Evolutionary conservation across 64 coral and sea anemone species (phyloP).

Genomic region (Stichodactyla helianthus): DNA sequence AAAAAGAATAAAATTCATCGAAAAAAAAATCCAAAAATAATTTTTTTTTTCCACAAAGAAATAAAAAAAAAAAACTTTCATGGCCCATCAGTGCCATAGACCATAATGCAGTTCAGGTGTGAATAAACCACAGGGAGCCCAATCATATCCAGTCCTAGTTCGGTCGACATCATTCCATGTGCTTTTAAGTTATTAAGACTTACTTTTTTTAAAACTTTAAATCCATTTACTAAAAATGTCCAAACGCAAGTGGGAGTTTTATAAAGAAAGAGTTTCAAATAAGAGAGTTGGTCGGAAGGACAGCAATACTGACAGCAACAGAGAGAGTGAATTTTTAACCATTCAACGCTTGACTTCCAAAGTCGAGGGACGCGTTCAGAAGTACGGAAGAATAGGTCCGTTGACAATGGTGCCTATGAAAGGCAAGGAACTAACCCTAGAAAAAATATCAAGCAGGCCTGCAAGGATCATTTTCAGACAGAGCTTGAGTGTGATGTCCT

Average conservation of each 20-base stretch:
- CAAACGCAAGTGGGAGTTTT: slow-evolving; percentile 37
- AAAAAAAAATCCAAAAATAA: too few species aligned
- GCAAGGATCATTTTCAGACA: slow-evolving; percentile 44
- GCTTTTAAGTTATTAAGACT: neutral
- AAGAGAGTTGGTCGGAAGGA: slow-evolving; percentile 40
- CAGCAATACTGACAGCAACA: neutral
- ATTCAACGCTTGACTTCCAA: slow-evolving; percentile 44
- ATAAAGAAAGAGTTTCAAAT: slow-evolving; percentile 35
- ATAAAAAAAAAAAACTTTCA: too few species aligned
- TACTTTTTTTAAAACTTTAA: neutral
- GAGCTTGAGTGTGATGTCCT: slow-evolving; percentile 66
- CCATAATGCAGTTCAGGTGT: neutral
- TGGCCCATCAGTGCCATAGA: neutral
- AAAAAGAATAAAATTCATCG: too few species aligned
- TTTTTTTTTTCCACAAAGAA: too few species aligned
- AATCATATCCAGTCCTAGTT: neutral
- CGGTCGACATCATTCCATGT: neutral
- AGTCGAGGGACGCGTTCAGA: slow-evolving; percentile 55
- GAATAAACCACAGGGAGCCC: neutral
- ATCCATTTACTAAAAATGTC: neutral
- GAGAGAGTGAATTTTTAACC: slow-evolving; percentile 32
- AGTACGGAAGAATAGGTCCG: slow-evolving; percentile 48
- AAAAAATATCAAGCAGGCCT: slow-evolving; percentile 58
- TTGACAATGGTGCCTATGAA: slow-evolving; percentile 42
- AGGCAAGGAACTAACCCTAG: slow-evolving; percentile 26